Base-by-base conservation (phyloP, 2,888 invertebrate species). In the Drosophila limbata region DNA sequence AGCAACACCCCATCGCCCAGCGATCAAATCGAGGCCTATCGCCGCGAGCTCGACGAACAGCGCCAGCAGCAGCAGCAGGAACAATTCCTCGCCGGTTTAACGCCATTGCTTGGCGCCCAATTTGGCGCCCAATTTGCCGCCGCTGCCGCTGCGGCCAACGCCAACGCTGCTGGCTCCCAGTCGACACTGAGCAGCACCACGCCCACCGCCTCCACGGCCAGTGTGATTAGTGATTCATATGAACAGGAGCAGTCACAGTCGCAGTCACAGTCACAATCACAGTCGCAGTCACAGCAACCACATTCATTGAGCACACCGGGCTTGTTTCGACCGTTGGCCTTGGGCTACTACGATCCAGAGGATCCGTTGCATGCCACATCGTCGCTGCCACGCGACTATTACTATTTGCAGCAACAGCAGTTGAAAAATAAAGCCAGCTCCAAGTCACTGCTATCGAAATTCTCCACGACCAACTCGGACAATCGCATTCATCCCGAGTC, bases 1-100 rank as follows among this genome's bases (percentile, higher is more conserved):
- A 92, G 90, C 82, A 90, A 90, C 78, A 91, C 88, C 66, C 91
- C 91, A 57, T 84, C 90, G 65, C 84, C 91, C 64, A 91, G 90
- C 78, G 91, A 92, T 68, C 92, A 91, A 74, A 92, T 92, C 64
- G 92, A 92, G 73, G 92, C 92, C 45, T 92, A 92, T 79, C 92
- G 91, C 71, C 92, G 92, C 57, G 92, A 92, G 82, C 85, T 92
- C 69, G 91, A 91, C 80, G 91, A 92, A 89, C 91, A 81, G 90
- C 92, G 77, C 87, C 92, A 77, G 91, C 93, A 90, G 91, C 93
- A 88, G 92, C 93, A 79, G 84, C 90, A 90, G 81, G 92, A 90
- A 77, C 91, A 90, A 59, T 90, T 89, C 74, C 79, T 89, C 15
- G 91, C 91, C 57, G 91, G 90, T 66, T 64, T 91, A 39, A 90